These are phyloP conservation scores for Rhyacophila brunnea DNA, from an alignment of 1,140 invertebrate species.

Conservation along the genomic window DNA sequence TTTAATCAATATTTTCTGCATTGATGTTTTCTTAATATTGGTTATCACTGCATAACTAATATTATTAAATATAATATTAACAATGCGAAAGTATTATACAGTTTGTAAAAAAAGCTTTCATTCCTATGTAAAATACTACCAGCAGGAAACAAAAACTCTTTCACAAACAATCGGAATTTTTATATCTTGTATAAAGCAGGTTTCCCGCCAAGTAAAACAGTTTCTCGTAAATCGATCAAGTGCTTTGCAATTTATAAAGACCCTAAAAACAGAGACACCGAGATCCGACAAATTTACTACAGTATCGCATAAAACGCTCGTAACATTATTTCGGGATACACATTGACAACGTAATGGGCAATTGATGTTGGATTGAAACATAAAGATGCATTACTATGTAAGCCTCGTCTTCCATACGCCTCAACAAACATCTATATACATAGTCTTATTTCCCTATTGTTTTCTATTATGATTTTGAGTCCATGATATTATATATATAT, in stretches of 20 bases:
- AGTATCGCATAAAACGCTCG: slow-evolving; percentile 29
- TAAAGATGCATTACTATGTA: slow-evolving; percentile 31
- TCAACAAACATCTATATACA: no score
- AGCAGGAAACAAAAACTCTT: not conserved
- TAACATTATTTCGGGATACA: slow-evolving; percentile 33
- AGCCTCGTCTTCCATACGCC: not conserved
- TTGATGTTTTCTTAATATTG: no score
- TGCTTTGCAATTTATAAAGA: slow-evolving; percentile 25
- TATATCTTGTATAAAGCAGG: not conserved
- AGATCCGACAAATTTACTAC: slow-evolving; percentile 25
- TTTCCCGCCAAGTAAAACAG: not conserved
- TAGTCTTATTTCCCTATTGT: no score
- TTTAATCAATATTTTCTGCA: no score
- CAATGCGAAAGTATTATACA: no score
- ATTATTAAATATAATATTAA: no score
- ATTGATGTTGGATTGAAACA: slow-evolving; percentile 35
- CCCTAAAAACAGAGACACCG: slow-evolving; percentile 26
- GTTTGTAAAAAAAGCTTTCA: no score
- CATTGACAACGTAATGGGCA: slow-evolving; percentile 34
- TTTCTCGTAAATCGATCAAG: slow-evolving; percentile 27
- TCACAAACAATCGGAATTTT: not conserved
- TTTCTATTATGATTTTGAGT: no score
- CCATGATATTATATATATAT: no score
- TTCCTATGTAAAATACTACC: no score
- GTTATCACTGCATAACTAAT: no score